These are phyloP conservation scores for Ornithorhynchus anatinus DNA, from an alignment of 2,113 vertebrate genomes.

Conservation along the genomic window DNA sequence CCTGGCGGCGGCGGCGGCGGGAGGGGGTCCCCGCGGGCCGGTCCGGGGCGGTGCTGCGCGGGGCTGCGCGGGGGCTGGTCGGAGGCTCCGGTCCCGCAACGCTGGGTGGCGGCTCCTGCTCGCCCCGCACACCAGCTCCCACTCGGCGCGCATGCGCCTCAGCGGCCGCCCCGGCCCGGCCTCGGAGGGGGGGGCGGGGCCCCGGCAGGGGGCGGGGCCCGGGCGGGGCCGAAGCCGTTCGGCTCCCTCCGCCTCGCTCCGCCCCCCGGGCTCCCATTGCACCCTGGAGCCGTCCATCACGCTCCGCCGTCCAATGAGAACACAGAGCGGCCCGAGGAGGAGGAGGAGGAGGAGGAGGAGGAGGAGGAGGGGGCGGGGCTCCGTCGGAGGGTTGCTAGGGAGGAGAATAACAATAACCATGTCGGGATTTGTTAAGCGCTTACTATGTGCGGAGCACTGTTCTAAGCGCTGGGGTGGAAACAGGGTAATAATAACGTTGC, in stretches of 20 bases:
- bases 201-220: background rate
- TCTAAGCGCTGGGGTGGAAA: too few species aligned
- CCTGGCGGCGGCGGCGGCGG: background rate
- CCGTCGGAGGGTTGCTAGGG: background rate
- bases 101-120: background rate
- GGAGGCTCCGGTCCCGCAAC: too few species aligned
- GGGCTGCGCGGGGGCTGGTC: too few species aligned
- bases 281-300: background rate
- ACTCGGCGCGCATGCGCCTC: constrained; percentile 40
- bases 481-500: too few species aligned
- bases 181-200: background rate
- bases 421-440: too few species aligned
- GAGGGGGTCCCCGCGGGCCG: constrained; percentile 29
- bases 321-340: background rate
- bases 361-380: background rate
- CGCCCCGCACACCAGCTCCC: background rate
- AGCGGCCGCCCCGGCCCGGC: background rate
- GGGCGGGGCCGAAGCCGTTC: background rate
- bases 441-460: too few species aligned
- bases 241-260: background rate
- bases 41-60: constrained; percentile 23
- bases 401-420: too few species aligned
- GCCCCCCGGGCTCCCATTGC: background rate
- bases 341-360: background rate
- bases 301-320: background rate